Percentiles rank a stretch among this genome's conserved stretches.
These are phyloP conservation scores for Carcharodon carcharias DNA, from an alignment of 2,797 vertebrate species.

Conservation along the genomic window DNA sequence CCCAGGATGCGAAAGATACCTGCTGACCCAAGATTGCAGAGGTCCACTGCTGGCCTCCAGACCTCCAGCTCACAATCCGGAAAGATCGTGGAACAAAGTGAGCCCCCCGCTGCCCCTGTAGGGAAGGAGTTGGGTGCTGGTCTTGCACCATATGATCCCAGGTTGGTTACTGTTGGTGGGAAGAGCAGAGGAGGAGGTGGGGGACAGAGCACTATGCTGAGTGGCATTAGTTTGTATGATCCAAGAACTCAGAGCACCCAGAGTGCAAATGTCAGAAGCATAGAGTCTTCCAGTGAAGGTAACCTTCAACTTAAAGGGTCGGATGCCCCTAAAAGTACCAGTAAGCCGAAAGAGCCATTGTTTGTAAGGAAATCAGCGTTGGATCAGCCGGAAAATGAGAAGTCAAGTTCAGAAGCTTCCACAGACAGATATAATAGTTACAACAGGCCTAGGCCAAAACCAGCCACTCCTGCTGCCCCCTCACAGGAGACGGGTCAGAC, in stretches of 20 bases:
- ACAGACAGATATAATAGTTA: conserved; percentile 91
- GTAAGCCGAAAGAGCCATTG: conserved; percentile 75
- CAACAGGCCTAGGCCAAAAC: conserved; percentile 66
- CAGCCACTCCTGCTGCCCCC: conserved; percentile 41
- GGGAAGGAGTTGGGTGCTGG: not conserved
- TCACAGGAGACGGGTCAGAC: conserved; percentile 44
- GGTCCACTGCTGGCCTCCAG: not conserved
- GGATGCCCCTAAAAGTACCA: conserved; percentile 49
- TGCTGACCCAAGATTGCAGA: conserved; percentile 47
- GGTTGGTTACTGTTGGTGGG: conserved; percentile 67
- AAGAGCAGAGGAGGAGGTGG: conserved; percentile 51
- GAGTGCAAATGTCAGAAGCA: conserved; percentile 48
- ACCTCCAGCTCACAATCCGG: not conserved
- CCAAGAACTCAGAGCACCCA: conserved; percentile 72
- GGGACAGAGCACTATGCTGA: conserved; percentile 70
- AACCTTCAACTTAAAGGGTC: conserved; percentile 54
- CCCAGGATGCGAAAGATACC: conserved; percentile 70
- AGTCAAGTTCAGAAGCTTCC: conserved; percentile 49
- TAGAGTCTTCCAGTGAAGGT: not conserved
- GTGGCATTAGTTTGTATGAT: conserved; percentile 84
- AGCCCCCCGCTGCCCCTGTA: not conserved
- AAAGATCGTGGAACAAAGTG: not conserved
- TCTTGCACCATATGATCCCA: conserved; percentile 65
- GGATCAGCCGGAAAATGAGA: conserved; percentile 74
- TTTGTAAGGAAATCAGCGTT: conserved; percentile 83